Conservation (phyloP, 2,888 invertebrate genomes). For the Lasioglossum leucozonium region DNA sequence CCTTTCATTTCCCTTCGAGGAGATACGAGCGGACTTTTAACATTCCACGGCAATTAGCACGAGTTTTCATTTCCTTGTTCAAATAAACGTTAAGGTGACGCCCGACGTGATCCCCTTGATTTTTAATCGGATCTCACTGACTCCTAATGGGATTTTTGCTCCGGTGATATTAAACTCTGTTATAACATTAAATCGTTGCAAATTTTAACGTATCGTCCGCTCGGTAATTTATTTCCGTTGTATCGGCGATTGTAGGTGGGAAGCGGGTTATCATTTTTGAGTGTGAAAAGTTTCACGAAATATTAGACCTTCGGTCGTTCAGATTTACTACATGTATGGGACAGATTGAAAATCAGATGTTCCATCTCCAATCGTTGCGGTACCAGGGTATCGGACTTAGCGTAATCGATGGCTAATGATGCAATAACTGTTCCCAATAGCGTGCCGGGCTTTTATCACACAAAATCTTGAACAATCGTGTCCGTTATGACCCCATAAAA, state of each 20-base stretch:
- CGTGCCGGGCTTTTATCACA: background rate
- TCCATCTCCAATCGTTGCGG: background rate
- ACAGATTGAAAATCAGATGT: background rate
- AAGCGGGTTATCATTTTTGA: background rate
- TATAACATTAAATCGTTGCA: background rate
- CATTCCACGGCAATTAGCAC: background rate
- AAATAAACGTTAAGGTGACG: background rate
- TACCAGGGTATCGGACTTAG: background rate
- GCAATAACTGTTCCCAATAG: background rate
- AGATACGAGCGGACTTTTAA: background rate
- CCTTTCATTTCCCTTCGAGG: conserved; percentile 26
- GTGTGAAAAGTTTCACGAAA: background rate
- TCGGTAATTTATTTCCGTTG: background rate
- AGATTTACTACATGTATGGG: too few relatives aligned
- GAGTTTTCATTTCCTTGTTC: conserved; percentile 9
- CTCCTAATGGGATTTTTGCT: background rate
- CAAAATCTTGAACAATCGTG: background rate
- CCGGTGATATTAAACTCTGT: background rate
- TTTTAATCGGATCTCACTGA: background rate
- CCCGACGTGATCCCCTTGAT: background rate
- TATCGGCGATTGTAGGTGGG: rapidly evolving
- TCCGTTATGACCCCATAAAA: background rate
- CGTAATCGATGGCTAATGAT: background rate
- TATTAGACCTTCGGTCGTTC: background rate
- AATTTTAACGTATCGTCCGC: background rate